Percentiles rank a stretch among this genome's conserved stretches.
Conservation (phyloP, 1,140 invertebrate species). For the Conus ventricosus region DNA sequence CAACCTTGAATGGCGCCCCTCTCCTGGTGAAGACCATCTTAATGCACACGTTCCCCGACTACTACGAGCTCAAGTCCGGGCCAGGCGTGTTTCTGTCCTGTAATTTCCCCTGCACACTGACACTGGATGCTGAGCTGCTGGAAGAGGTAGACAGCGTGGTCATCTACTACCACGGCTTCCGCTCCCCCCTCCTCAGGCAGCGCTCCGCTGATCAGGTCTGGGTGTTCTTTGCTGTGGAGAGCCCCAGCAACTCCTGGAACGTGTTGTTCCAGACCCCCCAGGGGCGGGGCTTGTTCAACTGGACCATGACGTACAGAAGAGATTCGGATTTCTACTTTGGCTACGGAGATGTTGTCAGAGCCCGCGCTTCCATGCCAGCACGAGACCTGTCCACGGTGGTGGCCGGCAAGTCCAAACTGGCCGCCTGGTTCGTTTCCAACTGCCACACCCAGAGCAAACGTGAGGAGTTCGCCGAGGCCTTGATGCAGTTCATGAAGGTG, state of each 20-base stretch:
- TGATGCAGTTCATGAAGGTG: background rate
- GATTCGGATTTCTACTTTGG: conserved; percentile 75
- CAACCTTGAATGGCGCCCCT: too few species aligned
- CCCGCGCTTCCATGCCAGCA: background rate
- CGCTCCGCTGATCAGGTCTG: conserved; percentile 39
- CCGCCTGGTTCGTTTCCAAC: conserved; percentile 4
- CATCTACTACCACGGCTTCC: conserved; percentile 28
- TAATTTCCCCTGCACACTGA: conserved; percentile 24
- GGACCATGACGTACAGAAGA: conserved; percentile 85
- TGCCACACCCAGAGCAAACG: background rate
- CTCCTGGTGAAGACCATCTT: background rate
- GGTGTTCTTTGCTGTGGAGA: conserved; percentile 48
- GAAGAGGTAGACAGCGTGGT: conserved; percentile 33
- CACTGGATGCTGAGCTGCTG: background rate
- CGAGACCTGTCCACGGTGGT: background rate
- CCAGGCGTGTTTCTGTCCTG: conserved; percentile 12
- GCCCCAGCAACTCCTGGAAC: conserved; percentile 14
- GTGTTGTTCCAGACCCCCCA: background rate
- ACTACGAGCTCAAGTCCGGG: conserved; percentile 30
- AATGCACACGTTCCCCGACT: conserved; percentile 41
- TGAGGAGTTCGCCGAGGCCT: background rate
- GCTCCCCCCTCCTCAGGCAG: background rate
- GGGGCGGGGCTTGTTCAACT: conserved; percentile 78
- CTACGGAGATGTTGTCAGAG: conserved; percentile 30
- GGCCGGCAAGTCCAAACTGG: conserved; percentile 12